Conservation (phyloP, 2,888 invertebrate genomes). For the Melitaea athalia region DNA sequence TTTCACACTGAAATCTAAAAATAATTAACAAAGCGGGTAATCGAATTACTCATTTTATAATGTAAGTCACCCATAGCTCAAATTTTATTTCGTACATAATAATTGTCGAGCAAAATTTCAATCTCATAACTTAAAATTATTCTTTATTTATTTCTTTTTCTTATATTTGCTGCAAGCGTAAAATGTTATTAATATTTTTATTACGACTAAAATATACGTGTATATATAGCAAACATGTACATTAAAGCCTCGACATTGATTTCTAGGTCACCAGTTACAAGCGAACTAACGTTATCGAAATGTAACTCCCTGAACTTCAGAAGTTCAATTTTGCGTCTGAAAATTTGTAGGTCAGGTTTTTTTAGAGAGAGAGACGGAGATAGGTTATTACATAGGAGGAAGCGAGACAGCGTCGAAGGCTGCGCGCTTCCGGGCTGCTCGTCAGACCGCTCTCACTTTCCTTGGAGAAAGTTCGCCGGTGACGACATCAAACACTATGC, state of each 20-base stretch:
- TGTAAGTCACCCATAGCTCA: no score
- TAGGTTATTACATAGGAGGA: slow-evolving; percentile 39
- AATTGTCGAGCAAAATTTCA: no score
- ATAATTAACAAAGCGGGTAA: no score
- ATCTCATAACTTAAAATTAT: no score
- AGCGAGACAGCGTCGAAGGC: slow-evolving; percentile 23
- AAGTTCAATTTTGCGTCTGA: background rate
- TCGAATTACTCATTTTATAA: no score
- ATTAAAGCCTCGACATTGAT: background rate
- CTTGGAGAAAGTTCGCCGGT: slow-evolving; percentile 52
- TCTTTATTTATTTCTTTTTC: no score
- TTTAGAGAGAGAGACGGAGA: slow-evolving; percentile 30
- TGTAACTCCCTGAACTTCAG: background rate
- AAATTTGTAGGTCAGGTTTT: slow-evolving; percentile 19
- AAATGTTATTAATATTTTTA: no score
- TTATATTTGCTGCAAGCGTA: no score
- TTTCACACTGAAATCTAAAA: no score
- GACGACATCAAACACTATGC: slow-evolving; percentile 46
- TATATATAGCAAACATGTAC: background rate
- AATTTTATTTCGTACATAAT: no score
- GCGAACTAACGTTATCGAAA: background rate
- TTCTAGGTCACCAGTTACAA: background rate
- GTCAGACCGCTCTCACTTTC: slow-evolving; percentile 55
- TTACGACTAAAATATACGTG: no score
- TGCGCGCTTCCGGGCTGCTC: slow-evolving; percentile 42